A percentile compares a stretch with the other conserved stretches of the same genome.
Evolutionary conservation across 2,113 vertebrate species (phyloP).

Genomic region (Hepsetus odoe): DNA sequence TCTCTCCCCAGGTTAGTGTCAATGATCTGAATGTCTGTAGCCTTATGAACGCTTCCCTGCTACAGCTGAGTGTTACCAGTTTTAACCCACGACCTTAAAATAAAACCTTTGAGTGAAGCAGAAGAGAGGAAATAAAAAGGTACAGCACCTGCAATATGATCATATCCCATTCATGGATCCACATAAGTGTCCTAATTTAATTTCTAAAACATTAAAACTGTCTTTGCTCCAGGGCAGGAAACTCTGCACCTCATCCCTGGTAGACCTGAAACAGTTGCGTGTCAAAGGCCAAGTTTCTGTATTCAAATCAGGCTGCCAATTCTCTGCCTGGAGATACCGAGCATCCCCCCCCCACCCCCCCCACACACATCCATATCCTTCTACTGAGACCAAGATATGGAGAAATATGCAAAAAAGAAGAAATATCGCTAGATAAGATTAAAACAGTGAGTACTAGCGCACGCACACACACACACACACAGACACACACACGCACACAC

Average conservation of each 20-base stretch:
- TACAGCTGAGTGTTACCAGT: too few species aligned
- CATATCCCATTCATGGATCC: neutral
- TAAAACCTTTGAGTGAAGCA: too few species aligned
- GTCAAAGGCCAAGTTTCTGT: constrained; percentile 21
- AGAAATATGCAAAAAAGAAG: constrained; percentile 9
- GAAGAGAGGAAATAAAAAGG: too few species aligned
- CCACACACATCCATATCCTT: neutral
- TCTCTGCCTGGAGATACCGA: neutral
- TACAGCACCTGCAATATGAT: too few species aligned
- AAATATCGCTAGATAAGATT: constrained; percentile 18
- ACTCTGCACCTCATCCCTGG: neutral
- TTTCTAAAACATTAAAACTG: neutral
- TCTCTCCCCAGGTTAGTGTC: too few species aligned
- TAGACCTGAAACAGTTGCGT: neutral
- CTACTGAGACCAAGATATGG: neutral
- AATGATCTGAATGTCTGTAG: too few species aligned
- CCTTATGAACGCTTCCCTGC: too few species aligned
- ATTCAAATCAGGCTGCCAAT: constrained; percentile 19
- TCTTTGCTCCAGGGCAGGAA: neutral
- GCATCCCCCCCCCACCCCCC: too few species aligned
- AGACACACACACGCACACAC: too few species aligned
- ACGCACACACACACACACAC: too few species aligned
- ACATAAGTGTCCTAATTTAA: neutral
- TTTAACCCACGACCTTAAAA: too few species aligned
- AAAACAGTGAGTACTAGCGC: neutral